Conservation (phyloP, 1,140 invertebrate genomes). For the Trigoniulus corallinus region DNA sequence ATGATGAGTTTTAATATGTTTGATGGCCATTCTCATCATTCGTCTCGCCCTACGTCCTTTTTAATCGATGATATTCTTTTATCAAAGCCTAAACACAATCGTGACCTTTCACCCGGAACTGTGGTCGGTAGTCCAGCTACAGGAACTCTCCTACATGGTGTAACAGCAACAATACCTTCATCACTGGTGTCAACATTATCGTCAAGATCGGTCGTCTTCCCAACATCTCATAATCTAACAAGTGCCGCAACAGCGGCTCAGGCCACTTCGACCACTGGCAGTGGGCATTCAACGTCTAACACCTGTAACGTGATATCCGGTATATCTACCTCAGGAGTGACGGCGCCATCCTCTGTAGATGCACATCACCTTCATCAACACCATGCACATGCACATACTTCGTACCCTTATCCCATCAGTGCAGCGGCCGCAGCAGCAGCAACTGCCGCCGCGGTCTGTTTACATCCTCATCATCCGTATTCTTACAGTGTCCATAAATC, state of each 20-base stretch:
- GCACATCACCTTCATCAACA: neutral
- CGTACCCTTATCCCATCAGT: neutral
- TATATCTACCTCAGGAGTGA: no score
- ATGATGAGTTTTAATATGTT: no score
- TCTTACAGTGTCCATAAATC: neutral
- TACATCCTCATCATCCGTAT: neutral
- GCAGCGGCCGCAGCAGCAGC: slow-evolving; percentile 3
- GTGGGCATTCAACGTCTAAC: neutral
- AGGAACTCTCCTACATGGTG: slow-evolving; percentile 21
- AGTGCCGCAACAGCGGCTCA: neutral
- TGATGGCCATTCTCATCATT: no score
- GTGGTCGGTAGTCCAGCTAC: no score
- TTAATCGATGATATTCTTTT: no score
- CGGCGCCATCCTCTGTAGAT: no score
- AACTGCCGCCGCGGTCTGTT: neutral
- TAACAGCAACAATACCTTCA: neutral
- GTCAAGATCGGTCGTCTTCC: no score
- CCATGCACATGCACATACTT: neutral
- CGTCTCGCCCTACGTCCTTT: no score
- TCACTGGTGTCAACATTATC: neutral
- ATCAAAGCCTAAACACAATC: no score
- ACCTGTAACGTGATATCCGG: no score
- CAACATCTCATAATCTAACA: neutral
- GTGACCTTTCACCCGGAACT: no score
- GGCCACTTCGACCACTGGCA: neutral